Percentiles rank a stretch among this genome's conserved stretches.
Conservation (phyloP, 2,113 vertebrate genomes). For the Heptranchias perlo region DNA sequence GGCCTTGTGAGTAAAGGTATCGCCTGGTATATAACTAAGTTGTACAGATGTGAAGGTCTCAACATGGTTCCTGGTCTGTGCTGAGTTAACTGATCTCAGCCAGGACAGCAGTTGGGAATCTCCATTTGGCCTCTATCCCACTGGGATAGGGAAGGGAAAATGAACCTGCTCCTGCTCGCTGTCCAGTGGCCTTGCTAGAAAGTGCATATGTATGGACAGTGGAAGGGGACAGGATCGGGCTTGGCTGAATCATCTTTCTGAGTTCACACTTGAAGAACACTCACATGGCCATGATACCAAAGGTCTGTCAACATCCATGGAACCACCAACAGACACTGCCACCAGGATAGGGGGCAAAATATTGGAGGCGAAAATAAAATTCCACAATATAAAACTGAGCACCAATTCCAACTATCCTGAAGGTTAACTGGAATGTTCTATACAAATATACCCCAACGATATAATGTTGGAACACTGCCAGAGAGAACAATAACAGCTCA, state of each 20-base stretch:
- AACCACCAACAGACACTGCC: background rate
- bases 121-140: no score
- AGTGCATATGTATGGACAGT: no score
- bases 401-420: background rate
- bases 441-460: background rate
- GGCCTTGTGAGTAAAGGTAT: no score
- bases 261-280: background rate
- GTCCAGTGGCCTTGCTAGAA: no score
- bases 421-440: background rate
- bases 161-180: no score
- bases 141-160: no score
- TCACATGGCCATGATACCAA: background rate
- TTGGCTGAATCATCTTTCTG: background rate
- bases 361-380: background rate
- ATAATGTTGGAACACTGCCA: constrained; percentile 14
- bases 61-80: no score
- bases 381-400: background rate
- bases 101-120: no score
- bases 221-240: no score
- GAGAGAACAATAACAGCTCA: background rate
- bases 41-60: no score
- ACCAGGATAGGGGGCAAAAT: background rate
- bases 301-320: background rate
- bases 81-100: no score
- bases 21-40: no score